These are phyloP conservation scores for Cirrhinus molitorella DNA, from an alignment of 2,797 vertebrate species.

Conservation along the genomic window DNA sequence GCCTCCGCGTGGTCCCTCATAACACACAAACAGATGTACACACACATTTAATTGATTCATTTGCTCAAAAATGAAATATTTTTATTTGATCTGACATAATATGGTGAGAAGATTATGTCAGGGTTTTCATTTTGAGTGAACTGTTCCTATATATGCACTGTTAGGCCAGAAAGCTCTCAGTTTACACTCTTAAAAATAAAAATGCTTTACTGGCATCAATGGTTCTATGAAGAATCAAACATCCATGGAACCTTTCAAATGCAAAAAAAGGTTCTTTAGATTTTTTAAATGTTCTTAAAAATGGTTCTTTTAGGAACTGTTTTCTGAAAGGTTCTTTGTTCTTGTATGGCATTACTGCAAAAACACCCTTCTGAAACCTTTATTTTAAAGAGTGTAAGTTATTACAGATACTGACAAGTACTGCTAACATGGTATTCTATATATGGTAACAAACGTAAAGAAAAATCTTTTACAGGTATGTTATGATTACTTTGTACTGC, in stretches of 20 bases:
- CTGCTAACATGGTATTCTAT: neutral
- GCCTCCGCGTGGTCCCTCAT: conserved; percentile 21
- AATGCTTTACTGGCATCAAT: no score
- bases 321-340: no score
- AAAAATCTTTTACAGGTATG: neutral
- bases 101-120: neutral
- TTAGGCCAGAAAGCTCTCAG: no score
- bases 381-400: no score
- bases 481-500: neutral
- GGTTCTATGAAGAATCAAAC: no score
- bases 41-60: neutral
- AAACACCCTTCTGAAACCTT: no score
- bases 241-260: no score
- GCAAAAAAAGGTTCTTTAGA: no score
- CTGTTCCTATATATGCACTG: neutral
- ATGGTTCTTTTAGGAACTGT: no score
- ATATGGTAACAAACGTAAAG: neutral
- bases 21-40: conserved; percentile 31
- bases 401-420: neutral
- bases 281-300: no score
- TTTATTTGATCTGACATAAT: neutral
- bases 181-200: no score
- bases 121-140: neutral
- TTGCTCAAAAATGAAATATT: neutral
- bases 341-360: no score